Evolutionary conservation across 2,888 invertebrate species (phyloP), one percentile per base, ranked within the genome.

Genomic region (Eupithecia pulchellata): DNA sequence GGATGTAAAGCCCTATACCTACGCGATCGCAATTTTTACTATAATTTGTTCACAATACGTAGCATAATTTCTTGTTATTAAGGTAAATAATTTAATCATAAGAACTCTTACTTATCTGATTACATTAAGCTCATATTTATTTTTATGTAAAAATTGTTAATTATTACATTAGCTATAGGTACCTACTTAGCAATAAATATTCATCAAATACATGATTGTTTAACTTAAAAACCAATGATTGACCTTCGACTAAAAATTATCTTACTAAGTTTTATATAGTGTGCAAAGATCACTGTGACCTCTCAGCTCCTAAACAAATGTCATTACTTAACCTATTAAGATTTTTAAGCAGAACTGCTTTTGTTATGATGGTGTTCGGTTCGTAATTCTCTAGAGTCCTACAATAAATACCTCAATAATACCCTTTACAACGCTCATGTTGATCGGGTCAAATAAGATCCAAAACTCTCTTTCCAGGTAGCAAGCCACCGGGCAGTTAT

Each of bases 381-480:
- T n/a, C n/a, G n/a, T 6, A n/a, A 9, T 20, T 42, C 8, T 42
- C n/a, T n/a, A n/a, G 11, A 20, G 2, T 11, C 20, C 11, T 20
- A 20, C 20, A 11, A 0, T 3, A 9, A 20, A 11, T 47, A 9
- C 20, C 20, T 47, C 20, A 3, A 4, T 47, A 47, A 9, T 52
- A 4, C 25, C 52, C 11, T 25, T 9, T 52, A 20, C 52, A 25
- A 20, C 13, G 52, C 52, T 52, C 25, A 25, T 25, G 11, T 25
- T 52, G 52, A 52, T 52, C 20, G 72, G 68, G 81, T 86, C 79
- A 85, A 82, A 27, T 52, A 73, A 67, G 71, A 68, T 65, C 68
- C 68, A n/a, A 60, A 52, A 42, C 65, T 76, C 73, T 91, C 84
- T 91, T 91, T 91, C 72, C 91, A 92, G 91, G 87, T 77, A 75